Evolutionary conservation across 2,888 invertebrate genomes (phyloP), one percentile per base, ranked within the genome.

Genomic region (Hirtodrosophila confusa): DNA sequence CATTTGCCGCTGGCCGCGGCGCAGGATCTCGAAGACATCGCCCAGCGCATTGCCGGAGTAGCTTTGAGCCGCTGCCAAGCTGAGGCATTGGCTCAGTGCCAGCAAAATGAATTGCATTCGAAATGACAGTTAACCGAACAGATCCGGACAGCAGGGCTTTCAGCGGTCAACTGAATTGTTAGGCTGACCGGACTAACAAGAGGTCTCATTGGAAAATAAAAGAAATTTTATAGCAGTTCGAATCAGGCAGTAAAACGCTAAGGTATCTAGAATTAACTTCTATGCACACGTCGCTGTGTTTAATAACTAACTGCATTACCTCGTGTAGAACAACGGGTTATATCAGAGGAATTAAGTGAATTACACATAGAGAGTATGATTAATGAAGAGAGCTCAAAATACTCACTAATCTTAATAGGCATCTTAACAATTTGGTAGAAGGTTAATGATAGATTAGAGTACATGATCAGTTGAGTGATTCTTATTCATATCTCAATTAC

Each of bases 1-100:
- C 51, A 75, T 55, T 55, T 90, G 89, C 0, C 43, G 47, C 62
- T 82, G 84, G 1, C 91, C 91, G 6, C 88, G 89, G 0, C 60
- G 65, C 33, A 90, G 29, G 29, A 88, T 69, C 35, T 90, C 87
- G n/a, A 89, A 9, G 0, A 73, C 5, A 12, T 79, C 72, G 27
- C 11, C 17, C 23, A 86, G 0, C 0, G 17, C 36, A 49, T 74
- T 83, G 36, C 36, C 66, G 4, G 39, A 4, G 43, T 68, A 51
- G 12, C 50, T 75, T 29, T 74, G 75, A 37, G 47, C 50, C 1
- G 24, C 2, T 5, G 51, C 41, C 0, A 9, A 5, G 5, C 24
- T 10, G 1, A 36, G 36, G n/a, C 27, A 35, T 29, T 44, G 31
- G 24, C 17, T 11, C 11, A 49, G 11, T 17, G 39, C 36, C 2